Percentiles rank a stretch among this genome's conserved stretches.
Evolutionary conservation across 2,113 vertebrate genomes (phyloP).

Genomic region (Pandion haliaetus): DNA sequence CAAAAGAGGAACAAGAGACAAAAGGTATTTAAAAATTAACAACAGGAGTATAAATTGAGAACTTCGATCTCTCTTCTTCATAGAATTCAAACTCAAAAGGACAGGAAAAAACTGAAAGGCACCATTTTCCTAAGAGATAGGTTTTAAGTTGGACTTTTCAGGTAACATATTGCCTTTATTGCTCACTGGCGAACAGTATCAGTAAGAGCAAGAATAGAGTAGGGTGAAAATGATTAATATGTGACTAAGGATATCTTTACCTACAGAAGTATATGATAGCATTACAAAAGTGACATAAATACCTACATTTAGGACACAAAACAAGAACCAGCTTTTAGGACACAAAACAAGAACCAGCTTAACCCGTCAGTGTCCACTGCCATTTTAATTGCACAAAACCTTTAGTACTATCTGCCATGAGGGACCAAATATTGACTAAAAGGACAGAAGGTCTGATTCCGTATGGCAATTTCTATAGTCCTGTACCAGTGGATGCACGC

Average conservation of each 20-base stretch:
- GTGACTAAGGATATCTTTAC: neutral
- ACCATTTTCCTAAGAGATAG: neutral
- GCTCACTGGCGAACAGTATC: neutral
- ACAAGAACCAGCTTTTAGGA: neutral
- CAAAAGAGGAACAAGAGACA: neutral
- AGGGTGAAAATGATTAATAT: neutral
- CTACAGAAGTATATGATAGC: neutral
- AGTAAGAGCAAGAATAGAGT: neutral
- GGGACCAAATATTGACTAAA: neutral
- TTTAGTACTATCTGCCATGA: neutral
- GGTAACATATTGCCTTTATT: neutral
- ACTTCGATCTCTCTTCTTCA: neutral
- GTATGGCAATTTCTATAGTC: neutral
- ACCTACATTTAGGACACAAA: neutral
- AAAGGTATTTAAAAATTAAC: neutral
- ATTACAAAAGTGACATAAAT: neutral
- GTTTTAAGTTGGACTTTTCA: neutral
- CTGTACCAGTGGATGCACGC: neutral
- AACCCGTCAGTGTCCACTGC: neutral
- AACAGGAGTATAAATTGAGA: neutral
- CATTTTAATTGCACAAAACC: neutral
- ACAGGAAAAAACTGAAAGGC: neutral
- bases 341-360: neutral
- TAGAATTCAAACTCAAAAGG: neutral
- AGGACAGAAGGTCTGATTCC: neutral